phyloP scores from a whole-genome alignment of 2,888 invertebrate genomes.

The Congeria kusceri region DNA sequence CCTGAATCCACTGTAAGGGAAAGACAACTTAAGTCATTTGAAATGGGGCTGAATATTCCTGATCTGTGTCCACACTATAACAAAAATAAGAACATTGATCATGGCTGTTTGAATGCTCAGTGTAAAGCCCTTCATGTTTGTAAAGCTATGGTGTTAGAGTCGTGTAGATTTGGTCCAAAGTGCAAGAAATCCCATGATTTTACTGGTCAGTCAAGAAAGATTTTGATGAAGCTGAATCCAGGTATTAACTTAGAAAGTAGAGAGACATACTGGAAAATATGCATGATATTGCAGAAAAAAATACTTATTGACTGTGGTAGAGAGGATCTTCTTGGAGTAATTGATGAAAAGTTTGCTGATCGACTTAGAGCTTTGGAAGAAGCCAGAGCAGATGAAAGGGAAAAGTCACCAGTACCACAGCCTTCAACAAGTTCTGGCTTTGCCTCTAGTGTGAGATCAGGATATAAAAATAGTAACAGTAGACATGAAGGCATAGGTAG shows the following conservation, averaged over 20 bases:
- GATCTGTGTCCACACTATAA: conserved; percentile 37
- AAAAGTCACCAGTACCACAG: background rate
- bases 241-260: background rate
- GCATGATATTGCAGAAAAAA: conserved; percentile 4
- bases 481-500: too few relatives aligned
- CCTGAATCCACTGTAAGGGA: background rate
- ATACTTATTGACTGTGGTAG: background rate
- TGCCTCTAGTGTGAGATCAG: too few relatives aligned
- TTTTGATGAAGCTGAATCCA: conserved; percentile 24
- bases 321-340: background rate
- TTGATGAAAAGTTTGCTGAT: background rate
- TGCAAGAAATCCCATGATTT: conserved; percentile 47
- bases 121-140: conserved; percentile 48
- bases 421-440: too few relatives aligned
- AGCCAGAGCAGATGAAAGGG: background rate
- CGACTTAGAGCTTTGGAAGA: background rate
- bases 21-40: background rate
- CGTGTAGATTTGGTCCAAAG: conserved; percentile 42
- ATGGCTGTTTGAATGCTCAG: background rate
- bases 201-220: conserved; percentile 11
- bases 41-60: conserved; percentile 20
- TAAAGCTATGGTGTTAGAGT: conserved; percentile 25
- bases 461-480: too few relatives aligned
- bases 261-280: background rate
- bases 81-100: conserved; percentile 2